Base-by-base conservation (phyloP, 1,140 invertebrate genomes). In the Drosophila chauvacae region DNA sequence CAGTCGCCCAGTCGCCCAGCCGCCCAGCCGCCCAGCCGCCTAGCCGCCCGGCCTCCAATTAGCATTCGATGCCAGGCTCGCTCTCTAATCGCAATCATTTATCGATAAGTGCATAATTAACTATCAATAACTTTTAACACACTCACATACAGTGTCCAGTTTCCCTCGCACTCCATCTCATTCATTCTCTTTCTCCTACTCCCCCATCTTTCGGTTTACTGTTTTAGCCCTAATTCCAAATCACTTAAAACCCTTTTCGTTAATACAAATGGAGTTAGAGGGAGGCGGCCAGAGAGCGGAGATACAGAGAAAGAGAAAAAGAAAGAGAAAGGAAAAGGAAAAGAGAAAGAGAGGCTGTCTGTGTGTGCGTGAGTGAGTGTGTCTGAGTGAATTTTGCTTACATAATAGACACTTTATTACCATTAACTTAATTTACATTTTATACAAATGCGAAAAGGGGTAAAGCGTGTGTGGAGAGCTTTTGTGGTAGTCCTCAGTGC, bases 341-440 rank as follows among this genome's bases (percentile, higher is more conserved):
- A 7, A 18, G 37, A 45, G 33, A 26, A 26, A 23, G 39, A 10
- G 26, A 13, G n/a, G 47, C 2, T 55, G 16, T 23, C 41, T 26
- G 35, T 56, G 18, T 39, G 50, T 53, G 35, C 20, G 20, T 20
- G 20, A 20, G 20, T 57, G 48, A 41, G 45, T 33, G 45, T 62
- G 35, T 48, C 20, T 51, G 57, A 71, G 59, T 61, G 58, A 72
- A 47, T 72, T 73, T 61, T 76, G 69, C 71, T 82, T 80, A 88
- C 85, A 88, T 88, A 87, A 88, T 87, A 84, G 80, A 81, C 84
- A 87, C 84, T 87, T 87, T 87, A 87, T 87, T 84, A 84, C 77
- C 84, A 88, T 87, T 88, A 87, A 87, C 84, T 87, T 78, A 74
- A 88, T 87, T 88, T 88, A 80, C 77, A 87, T 88, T 88, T 87